Conservation (phyloP, 2,113 vertebrate species). For the Herpetotheres cachinnans region DNA sequence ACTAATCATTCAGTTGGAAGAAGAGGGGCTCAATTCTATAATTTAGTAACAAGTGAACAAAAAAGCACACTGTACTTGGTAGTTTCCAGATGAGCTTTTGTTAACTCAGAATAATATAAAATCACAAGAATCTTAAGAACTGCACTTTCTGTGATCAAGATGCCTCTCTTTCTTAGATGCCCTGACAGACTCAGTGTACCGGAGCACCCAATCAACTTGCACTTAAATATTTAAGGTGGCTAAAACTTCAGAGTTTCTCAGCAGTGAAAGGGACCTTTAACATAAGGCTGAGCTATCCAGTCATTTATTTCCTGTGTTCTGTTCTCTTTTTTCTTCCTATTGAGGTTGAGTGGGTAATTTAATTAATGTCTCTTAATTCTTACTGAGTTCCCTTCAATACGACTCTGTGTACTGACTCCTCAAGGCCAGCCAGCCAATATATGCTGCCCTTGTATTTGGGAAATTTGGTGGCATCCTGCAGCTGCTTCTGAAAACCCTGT, state of each 20-base stretch:
- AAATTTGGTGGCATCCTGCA: not conserved
- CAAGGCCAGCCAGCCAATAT: not conserved
- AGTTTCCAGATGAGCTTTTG: conserved; percentile 37
- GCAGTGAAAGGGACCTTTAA: not conserved
- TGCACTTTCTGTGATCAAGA: not conserved
- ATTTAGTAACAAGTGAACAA: conserved; percentile 37
- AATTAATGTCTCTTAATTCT: not conserved
- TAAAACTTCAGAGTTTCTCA: not conserved
- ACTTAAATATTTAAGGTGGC: not conserved
- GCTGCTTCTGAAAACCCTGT: not conserved
- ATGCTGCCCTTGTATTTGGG: not conserved
- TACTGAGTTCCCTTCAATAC: not conserved
- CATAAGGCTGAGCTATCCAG: not conserved
- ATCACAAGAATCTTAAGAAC: not conserved
- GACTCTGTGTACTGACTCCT: not conserved
- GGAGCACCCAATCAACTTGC: not conserved
- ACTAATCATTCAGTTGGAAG: conserved; percentile 17
- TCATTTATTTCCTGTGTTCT: not conserved
- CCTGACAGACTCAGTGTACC: not conserved
- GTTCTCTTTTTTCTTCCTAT: too few species aligned
- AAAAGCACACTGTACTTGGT: conserved; percentile 13
- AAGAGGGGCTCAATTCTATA: not conserved
- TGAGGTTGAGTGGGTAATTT: not conserved
- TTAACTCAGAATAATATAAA: not conserved
- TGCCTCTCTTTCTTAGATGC: not conserved